A percentile compares a stretch with the other conserved stretches of the same genome.
These are phyloP conservation scores for Riparia riparia DNA, from an alignment of 2,113 vertebrate species.

Conservation along the genomic window DNA sequence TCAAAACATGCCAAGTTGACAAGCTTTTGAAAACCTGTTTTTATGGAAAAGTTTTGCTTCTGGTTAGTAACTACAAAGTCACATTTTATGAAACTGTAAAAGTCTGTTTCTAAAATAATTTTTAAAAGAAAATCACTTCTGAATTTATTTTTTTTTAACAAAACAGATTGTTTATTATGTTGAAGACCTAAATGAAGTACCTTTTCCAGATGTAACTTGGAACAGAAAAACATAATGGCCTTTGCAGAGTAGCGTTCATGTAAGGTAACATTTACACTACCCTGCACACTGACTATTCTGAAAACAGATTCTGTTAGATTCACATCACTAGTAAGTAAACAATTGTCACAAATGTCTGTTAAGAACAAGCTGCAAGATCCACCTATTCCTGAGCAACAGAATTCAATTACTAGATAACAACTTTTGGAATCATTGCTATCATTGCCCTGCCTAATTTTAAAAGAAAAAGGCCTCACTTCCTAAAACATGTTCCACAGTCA, in stretches of 20 bases:
- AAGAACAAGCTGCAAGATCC: not conserved
- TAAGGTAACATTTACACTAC: not conserved
- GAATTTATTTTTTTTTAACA: not conserved
- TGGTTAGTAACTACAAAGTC: not conserved
- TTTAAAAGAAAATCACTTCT: not conserved
- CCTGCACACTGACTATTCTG: not conserved
- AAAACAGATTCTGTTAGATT: not conserved
- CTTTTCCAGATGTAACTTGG: not conserved
- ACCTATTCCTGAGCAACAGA: not conserved
- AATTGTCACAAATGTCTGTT: not conserved
- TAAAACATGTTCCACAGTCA: not conserved
- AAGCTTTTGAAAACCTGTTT: constrained; percentile 5
- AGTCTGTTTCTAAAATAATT: not conserved
- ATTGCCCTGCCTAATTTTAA: not conserved
- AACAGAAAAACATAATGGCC: not conserved
- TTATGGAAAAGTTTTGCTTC: not conserved
- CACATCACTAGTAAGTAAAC: not conserved
- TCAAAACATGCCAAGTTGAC: constrained; percentile 39
- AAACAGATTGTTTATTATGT: not conserved
- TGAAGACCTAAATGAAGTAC: not conserved
- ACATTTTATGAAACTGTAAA: not conserved
- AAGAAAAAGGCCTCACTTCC: not conserved
- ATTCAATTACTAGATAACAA: not conserved
- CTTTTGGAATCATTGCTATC: not conserved
- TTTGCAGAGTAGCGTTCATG: not conserved